A percentile compares a stretch with the other conserved stretches of the same genome.
phyloP scores from a whole-genome alignment of 2,797 vertebrate species.

The Chromobotia macracanthus region DNA sequence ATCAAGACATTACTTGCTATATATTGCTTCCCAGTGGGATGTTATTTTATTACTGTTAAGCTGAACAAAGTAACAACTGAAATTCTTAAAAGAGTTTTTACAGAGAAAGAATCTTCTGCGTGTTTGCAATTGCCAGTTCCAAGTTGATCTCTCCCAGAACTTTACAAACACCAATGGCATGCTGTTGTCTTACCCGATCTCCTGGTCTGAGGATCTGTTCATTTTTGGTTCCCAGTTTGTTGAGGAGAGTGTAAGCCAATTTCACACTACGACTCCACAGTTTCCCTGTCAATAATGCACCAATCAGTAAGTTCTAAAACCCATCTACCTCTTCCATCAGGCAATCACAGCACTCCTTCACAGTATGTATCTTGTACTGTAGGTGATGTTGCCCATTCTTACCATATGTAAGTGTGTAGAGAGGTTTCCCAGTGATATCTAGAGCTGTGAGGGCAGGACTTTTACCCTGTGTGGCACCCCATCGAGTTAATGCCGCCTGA shows the following conservation, averaged over 20 bases:
- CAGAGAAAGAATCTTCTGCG: too few relatives aligned
- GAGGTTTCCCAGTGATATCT: slow-evolving; percentile 92
- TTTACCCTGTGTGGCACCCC: slow-evolving; percentile 95
- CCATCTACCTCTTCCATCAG: neutral
- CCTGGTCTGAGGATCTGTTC: slow-evolving; percentile 94
- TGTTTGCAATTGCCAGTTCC: too few relatives aligned
- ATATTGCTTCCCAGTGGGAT: neutral
- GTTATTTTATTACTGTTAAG: neutral
- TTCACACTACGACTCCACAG: slow-evolving; percentile 98
- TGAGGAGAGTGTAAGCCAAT: slow-evolving; percentile 94
- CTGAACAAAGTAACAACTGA: too few relatives aligned
- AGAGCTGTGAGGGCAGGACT: slow-evolving; percentile 93
- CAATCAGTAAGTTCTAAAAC: slow-evolving; percentile 39
- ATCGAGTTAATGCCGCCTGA: slow-evolving; percentile 94
- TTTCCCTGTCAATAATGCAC: slow-evolving; percentile 80
- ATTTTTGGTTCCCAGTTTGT: slow-evolving; percentile 95
- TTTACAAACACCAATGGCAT: neutral
- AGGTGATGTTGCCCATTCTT: slow-evolving; percentile 50
- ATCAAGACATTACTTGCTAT: slow-evolving; percentile 36
- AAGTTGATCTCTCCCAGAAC: too few relatives aligned
- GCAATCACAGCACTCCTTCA: neutral
- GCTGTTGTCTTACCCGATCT: slow-evolving; percentile 84
- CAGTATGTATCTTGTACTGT: neutral
- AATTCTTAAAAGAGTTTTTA: too few relatives aligned
- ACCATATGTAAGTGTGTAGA: slow-evolving; percentile 96